Conservation (phyloP, 2,797 vertebrate genomes). For the Coilia nasus region DNA sequence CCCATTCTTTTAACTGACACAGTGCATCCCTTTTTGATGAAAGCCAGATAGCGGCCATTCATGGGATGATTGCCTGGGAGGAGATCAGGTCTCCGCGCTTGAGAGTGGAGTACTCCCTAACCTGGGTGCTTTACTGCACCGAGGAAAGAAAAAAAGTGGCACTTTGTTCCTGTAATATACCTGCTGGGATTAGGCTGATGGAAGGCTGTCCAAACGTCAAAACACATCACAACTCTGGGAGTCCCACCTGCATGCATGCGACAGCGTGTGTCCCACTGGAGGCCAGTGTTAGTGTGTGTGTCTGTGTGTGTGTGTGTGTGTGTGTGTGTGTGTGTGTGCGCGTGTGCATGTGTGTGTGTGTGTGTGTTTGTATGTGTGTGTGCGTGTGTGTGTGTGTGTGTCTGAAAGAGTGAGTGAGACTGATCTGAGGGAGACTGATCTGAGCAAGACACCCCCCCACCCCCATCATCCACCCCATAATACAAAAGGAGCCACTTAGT, state of each 20-base stretch:
- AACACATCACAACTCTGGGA: neutral
- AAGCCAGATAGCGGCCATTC: neutral
- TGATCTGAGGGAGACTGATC: constrained; percentile 8
- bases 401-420: no score
- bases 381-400: neutral
- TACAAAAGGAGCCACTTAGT: constrained; percentile 4
- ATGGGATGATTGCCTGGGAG: neutral
- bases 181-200: neutral
- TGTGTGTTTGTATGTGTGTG: neutral
- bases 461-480: neutral
- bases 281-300: neutral
- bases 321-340: neutral
- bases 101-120: no score
- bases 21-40: neutral
- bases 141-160: neutral
- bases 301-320: constrained; percentile 7
- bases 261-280: no score
- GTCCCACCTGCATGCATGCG: neutral
- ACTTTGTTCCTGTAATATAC: neutral
- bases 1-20: neutral
- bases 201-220: neutral
- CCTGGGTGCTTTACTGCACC: no score
- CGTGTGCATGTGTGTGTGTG: neutral
- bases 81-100: neutral
- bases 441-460: neutral